Evolutionary conservation across 2,797 vertebrate genomes (phyloP).

Genomic region (Lateolabrax maculatus): DNA sequence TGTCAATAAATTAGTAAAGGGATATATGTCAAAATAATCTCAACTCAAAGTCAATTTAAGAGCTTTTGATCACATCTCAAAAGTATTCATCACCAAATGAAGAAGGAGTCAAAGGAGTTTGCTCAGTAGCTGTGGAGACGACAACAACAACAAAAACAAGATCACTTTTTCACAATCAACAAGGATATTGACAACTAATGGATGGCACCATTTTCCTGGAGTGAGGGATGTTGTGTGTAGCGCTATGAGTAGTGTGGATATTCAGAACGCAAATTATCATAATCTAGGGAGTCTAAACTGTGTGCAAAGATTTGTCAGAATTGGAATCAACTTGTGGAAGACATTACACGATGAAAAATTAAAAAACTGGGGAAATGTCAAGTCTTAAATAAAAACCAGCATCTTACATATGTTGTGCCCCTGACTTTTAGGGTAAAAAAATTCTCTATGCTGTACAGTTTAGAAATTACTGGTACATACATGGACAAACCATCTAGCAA

Average conservation of each 20-base stretch:
- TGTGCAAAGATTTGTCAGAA: neutral
- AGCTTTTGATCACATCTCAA: neutral
- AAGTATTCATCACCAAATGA: neutral
- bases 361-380: neutral
- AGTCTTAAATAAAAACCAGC: neutral
- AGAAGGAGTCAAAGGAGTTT: too few species aligned
- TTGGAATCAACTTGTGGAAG: neutral
- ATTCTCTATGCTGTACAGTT: neutral
- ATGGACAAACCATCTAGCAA: too few species aligned
- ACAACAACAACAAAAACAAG: neutral
- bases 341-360: neutral
- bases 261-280: neutral
- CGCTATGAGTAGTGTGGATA: neutral
- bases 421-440: neutral
- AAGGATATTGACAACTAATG: neutral
- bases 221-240: neutral
- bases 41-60: neutral
- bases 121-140: neutral
- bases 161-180: neutral
- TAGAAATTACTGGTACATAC: neutral
- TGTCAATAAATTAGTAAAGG: neutral
- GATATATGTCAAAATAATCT: constrained; percentile 1
- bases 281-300: neutral
- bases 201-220: neutral
- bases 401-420: neutral